A percentile compares a stretch with the other conserved stretches of the same genome.
phyloP scores from a whole-genome alignment of 92 coral and sea anemone genomes.

The Porites rus region DNA sequence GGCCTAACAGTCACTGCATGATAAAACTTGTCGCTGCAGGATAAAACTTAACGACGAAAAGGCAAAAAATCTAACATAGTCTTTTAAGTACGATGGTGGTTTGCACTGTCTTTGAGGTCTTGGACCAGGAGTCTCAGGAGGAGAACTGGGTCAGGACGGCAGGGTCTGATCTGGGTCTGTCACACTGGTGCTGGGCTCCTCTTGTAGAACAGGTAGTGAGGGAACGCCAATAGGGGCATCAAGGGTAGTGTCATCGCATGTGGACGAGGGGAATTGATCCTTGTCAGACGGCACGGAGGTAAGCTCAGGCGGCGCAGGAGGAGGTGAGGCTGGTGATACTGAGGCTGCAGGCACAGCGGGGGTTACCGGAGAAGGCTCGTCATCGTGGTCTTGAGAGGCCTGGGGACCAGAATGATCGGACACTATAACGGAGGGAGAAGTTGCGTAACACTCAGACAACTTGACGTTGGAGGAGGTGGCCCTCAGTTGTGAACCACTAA shows the following conservation, averaged over 20 bases:
- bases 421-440: background rate
- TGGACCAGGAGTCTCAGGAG: constrained; percentile 29
- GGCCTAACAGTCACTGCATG: background rate
- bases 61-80: constrained; percentile 16
- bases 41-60: background rate
- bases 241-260: background rate
- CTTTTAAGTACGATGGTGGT: constrained; percentile 10
- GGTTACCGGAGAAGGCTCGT: constrained; percentile 17
- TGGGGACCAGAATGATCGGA: background rate
- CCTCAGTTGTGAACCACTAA: background rate
- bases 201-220: background rate
- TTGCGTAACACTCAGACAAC: constrained; percentile 10
- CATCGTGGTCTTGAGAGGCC: background rate
- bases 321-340: background rate
- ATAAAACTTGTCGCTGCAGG: background rate
- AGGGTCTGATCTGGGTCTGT: constrained; percentile 3
- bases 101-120: constrained; percentile 25
- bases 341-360: constrained; percentile 6
- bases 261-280: background rate
- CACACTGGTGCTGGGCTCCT: constrained; percentile 23
- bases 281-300: constrained; percentile 17
- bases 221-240: background rate
- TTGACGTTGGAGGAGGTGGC: constrained; percentile 11
- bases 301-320: constrained; percentile 25
- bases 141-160: constrained; percentile 7